These are phyloP conservation scores for Drosophila arawakana DNA, from an alignment of 1,140 invertebrate genomes.

Conservation along the genomic window DNA sequence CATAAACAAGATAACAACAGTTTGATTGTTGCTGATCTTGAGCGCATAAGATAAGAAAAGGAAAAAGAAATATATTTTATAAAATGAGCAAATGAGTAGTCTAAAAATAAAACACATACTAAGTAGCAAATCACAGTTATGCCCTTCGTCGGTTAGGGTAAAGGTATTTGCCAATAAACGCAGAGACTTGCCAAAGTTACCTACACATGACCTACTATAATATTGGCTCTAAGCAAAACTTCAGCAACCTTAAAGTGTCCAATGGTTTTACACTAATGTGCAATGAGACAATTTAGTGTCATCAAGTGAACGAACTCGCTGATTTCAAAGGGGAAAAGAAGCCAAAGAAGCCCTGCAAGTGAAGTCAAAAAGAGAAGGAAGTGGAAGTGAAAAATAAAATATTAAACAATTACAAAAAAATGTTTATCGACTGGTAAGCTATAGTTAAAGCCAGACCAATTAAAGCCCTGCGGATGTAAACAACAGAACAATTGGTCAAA, in stretches of 20 bases:
- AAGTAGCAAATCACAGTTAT: not conserved
- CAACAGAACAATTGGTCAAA: conserved; percentile 7
- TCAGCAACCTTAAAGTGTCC: conserved; percentile 55
- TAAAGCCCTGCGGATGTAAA: conserved; percentile 40
- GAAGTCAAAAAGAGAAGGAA: conserved; percentile 7
- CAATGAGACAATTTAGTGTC: conserved; percentile 40
- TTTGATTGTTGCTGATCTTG: no score
- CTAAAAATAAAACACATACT: not conserved
- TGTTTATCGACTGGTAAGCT: conserved; percentile 3
- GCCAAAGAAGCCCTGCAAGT: conserved; percentile 46
- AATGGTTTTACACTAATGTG: conserved; percentile 28
- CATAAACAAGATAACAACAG: no score
- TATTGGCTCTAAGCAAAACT: conserved; percentile 49
- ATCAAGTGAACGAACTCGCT: conserved; percentile 41
- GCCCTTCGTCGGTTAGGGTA: not conserved
- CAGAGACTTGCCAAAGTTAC: conserved; percentile 18
- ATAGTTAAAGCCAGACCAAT: conserved; percentile 14
- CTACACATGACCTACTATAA: conserved; percentile 46
- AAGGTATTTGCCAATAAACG: conserved; percentile 2
- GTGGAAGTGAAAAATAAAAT: conserved; percentile 19
- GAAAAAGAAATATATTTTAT: not conserved
- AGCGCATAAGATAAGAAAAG: no score
- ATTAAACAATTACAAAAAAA: conserved; percentile 13
- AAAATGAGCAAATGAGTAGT: no score
- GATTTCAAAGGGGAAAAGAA: conserved; percentile 5